phyloP scores from a whole-genome alignment of 2,797 vertebrate genomes.

The Chanos chanos region DNA sequence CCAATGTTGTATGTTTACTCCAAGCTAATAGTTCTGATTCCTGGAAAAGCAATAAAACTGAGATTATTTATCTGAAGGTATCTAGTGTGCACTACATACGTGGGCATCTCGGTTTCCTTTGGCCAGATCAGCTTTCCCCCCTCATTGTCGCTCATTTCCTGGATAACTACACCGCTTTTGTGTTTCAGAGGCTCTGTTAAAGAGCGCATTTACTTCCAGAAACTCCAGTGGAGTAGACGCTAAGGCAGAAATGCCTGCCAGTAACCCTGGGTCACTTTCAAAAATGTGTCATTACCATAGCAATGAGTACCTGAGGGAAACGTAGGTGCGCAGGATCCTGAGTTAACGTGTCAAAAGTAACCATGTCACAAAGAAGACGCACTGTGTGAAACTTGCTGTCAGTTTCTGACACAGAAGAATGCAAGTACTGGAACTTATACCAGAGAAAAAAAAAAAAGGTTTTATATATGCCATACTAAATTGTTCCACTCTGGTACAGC shows the following conservation, averaged over 20 bases:
- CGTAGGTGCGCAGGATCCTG: constrained; percentile 4
- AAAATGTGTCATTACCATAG: not conserved
- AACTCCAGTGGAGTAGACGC: too few species aligned
- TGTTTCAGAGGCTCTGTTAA: constrained; percentile 1
- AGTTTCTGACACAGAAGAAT: constrained; percentile 6
- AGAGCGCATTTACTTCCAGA: too few species aligned
- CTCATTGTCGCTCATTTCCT: not conserved
- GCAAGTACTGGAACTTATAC: not conserved
- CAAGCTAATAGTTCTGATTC: not conserved
- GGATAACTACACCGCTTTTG: constrained; percentile 1
- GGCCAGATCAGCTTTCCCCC: not conserved
- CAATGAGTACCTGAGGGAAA: not conserved
- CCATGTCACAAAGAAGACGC: constrained; percentile 1
- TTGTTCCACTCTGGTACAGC: too few species aligned
- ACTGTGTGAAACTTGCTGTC: too few species aligned
- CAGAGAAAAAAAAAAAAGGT: not conserved
- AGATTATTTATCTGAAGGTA: constrained; percentile 5
- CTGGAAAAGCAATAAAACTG: constrained; percentile 17
- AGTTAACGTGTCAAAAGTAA: not conserved
- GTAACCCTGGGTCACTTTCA: too few species aligned
- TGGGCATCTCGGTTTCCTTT: constrained; percentile 1
- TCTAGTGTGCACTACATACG: not conserved
- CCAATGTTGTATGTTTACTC: not conserved
- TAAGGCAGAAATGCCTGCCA: too few species aligned
- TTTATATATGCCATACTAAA: too few species aligned